Conservation (phyloP, 64 coral and sea anemone species). For the Montipora foliosa region DNA sequence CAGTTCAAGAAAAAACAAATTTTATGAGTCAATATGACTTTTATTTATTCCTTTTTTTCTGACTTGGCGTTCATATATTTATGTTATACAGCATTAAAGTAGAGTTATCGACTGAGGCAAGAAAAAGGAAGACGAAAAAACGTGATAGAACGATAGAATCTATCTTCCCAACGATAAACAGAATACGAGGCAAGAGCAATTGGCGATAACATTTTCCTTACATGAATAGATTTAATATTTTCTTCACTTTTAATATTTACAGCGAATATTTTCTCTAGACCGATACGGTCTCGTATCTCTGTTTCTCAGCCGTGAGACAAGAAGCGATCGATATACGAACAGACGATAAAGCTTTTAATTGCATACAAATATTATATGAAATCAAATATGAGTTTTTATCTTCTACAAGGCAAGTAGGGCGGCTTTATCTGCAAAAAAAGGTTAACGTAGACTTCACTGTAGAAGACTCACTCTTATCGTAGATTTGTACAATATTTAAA, state of each 20-base stretch:
- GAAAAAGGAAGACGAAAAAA: background rate
- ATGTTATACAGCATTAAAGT: background rate
- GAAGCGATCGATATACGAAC: conserved; percentile 80
- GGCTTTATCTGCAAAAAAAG: conserved; percentile 62
- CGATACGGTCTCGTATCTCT: conserved; percentile 76
- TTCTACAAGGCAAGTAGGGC: conserved; percentile 49
- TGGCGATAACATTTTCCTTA: conserved; percentile 30
- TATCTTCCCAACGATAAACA: background rate
- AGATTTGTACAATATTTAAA: conserved; percentile 76
- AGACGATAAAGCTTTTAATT: conserved; percentile 83
- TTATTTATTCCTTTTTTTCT: background rate
- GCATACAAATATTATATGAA: conserved; percentile 82
- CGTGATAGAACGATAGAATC: conserved; percentile 25
- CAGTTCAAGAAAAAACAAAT: too few species aligned
- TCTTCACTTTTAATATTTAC: conserved; percentile 48
- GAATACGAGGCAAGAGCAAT: conserved; percentile 7
- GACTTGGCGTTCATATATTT: conserved; percentile 34
- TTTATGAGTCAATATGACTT: conserved; percentile 19
- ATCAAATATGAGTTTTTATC: conserved; percentile 87
- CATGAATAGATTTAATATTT: conserved; percentile 51
- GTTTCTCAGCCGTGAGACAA: conserved; percentile 53
- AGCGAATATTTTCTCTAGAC: conserved; percentile 45
- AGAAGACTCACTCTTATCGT: conserved; percentile 66
- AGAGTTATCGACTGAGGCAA: background rate
- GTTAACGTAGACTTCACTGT: conserved; percentile 61